A percentile compares a stretch with the other conserved stretches of the same genome.
Evolutionary conservation across 2,797 vertebrate genomes (phyloP).

Genomic region (Paratrypauchen microcephalus): DNA sequence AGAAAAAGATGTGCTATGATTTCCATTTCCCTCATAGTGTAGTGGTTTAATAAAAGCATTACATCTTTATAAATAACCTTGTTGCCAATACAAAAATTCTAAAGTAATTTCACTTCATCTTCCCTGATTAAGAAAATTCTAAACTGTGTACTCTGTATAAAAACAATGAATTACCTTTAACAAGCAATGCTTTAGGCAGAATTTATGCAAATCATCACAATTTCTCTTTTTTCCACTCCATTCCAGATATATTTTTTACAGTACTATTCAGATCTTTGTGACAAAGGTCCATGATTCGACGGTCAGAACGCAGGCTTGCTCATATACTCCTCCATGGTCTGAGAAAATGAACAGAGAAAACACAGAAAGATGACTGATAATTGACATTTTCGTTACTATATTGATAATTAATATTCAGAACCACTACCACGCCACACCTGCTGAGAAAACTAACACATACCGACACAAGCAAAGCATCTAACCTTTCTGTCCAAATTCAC

Average conservation of each 20-base stretch:
- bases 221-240: conserved; percentile 8
- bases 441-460: conserved; percentile 66
- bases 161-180: conserved; percentile 21
- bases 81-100: conserved; percentile 15
- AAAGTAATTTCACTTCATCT: conserved; percentile 26
- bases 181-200: conserved; percentile 28
- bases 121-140: conserved; percentile 12
- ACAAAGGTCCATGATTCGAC: conserved; percentile 11
- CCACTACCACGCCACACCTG: conserved; percentile 49
- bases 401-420: conserved; percentile 38
- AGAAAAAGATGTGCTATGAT: not conserved
- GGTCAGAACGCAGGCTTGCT: conserved; percentile 92
- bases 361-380: conserved; percentile 16
- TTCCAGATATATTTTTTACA: conserved; percentile 16
- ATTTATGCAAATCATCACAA: conserved; percentile 12
- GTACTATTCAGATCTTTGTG: conserved; percentile 19
- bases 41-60: conserved; percentile 19
- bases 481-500: conserved; percentile 80
- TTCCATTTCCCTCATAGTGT: not conserved
- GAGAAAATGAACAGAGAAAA: conserved; percentile 33
- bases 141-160: conserved; percentile 9
- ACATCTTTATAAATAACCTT: conserved; percentile 15
- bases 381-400: not conserved
- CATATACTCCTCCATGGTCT: conserved; percentile 98
- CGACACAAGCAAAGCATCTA: conserved; percentile 76